Base-by-base conservation (phyloP, 1,140 invertebrate genomes). In the Oncopodura yosiiana region DNA sequence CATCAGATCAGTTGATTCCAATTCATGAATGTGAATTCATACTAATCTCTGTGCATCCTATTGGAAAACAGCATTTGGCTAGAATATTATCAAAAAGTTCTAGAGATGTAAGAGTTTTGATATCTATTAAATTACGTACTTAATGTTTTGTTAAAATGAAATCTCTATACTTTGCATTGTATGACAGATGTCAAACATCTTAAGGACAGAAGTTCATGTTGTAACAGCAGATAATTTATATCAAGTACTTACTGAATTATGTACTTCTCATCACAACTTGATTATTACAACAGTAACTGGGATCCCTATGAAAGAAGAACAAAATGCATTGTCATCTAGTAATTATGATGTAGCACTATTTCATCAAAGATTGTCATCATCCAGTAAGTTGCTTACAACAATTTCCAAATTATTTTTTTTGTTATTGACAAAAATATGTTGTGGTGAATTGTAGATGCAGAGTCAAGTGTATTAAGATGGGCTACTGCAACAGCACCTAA, bases 281-380 rank as follows among this genome's bases (percentile, higher is more conserved):
- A 84, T 90, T 1, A 92, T 86, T 48, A 96, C 94, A 12, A 95
- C 91, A 1, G 92, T 98, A 0, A 97, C 92, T 23, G 93, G 92
- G 26, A 98, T 98, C 66, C 94, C 93, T 3, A 98, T 98, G 94
- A 98, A 98, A 75, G 94, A 98, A 74, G 94, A 98, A 73, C 93
- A 96, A 74, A 97, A 96, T 73, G 91, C 94, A 1, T 92, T 86
- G 70, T 94, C 91, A 0, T 96, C 92, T 43, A 90, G 92, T 1
- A 97, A 97, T 74, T 98, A 98, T 69, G 93, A 98, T 69, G 94
- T 98, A 0, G 92, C 96, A 71, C 85, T 98, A 38, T 83, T 94
- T 61, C 93, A 98, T 70, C 81, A 86, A 0, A 43, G 50, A 53
- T 45, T 66, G 56, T 30, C 56, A 5, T 53, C 27, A 14, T 26